These are phyloP conservation scores for Pinctada fucata DNA, from an alignment of 2,888 invertebrate genomes.

Conservation along the genomic window DNA sequence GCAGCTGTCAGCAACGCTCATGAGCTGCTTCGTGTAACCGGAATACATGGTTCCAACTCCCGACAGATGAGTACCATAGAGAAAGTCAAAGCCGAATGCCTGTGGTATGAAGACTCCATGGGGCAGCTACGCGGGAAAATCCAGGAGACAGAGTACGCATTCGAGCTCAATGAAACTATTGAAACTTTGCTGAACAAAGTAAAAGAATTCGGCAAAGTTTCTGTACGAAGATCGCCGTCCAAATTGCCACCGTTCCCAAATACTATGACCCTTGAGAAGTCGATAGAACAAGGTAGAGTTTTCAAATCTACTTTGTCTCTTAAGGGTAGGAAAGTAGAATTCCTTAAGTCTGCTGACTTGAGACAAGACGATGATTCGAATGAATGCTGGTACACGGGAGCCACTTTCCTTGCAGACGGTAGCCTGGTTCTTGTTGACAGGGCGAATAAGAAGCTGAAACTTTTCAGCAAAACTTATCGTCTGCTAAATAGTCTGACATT, in stretches of 20 bases:
- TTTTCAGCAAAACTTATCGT: slow-evolving; percentile 48
- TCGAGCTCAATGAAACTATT: slow-evolving; percentile 48
- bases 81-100: slow-evolving; percentile 48
- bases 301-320: slow-evolving; percentile 49
- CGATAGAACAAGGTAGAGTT: slow-evolving; percentile 43
- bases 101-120: slow-evolving; percentile 55
- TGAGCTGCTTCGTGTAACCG: slow-evolving; percentile 44
- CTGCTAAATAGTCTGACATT: slow-evolving; percentile 38
- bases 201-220: slow-evolving; percentile 51
- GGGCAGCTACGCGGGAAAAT: slow-evolving; percentile 45
- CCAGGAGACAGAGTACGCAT: slow-evolving; percentile 51
- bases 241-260: slow-evolving; percentile 49
- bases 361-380: slow-evolving; percentile 43
- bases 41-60: slow-evolving; percentile 53
- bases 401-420: slow-evolving; percentile 50
- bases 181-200: slow-evolving; percentile 49
- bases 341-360: slow-evolving; percentile 47
- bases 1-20: slow-evolving; percentile 50
- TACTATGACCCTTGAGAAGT: slow-evolving; percentile 25
- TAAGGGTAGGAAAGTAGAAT: slow-evolving; percentile 40
- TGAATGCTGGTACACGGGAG: slow-evolving; percentile 59
- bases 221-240: slow-evolving; percentile 46
- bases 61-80: slow-evolving; percentile 50
- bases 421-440: slow-evolving; percentile 52
- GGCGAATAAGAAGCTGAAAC: slow-evolving; percentile 53